Conservation (phyloP, 92 coral and sea anemone species). For the Porites evermanni region DNA sequence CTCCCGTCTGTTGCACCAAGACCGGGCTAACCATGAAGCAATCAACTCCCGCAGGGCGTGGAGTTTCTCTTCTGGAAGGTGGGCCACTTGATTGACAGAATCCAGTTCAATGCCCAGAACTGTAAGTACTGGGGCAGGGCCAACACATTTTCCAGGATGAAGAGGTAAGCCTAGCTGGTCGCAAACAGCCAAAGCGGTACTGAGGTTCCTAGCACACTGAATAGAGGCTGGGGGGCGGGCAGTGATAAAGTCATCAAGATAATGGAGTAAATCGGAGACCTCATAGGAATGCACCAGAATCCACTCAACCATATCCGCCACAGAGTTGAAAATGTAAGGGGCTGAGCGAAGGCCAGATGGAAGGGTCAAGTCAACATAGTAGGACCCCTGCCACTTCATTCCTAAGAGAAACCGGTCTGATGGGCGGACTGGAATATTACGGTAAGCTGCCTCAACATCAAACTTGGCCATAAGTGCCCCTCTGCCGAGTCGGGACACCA, state of each 20-base stretch:
- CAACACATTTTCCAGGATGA: slow-evolving; percentile 1
- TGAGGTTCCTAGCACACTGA: not conserved
- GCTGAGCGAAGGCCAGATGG: not conserved
- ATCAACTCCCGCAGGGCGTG: not conserved
- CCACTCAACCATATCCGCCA: slow-evolving; percentile 11
- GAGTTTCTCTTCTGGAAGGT: slow-evolving; percentile 26
- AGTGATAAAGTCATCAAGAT: not conserved
- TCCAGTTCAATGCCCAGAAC: slow-evolving; percentile 42
- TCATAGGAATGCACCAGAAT: slow-evolving; percentile 1
- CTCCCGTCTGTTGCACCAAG: slow-evolving; percentile 32
- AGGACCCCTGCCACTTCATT: not conserved
- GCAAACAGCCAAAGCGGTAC: not conserved
- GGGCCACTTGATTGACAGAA: slow-evolving; percentile 31
- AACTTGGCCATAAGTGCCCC: not conserved
- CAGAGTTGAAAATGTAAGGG: slow-evolving; percentile 6
- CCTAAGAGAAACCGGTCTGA: not conserved
- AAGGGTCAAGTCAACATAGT: not conserved
- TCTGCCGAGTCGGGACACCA: not conserved
- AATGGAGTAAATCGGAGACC: not conserved
- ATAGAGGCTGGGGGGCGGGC: slow-evolving; percentile 26
- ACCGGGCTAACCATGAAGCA: not conserved
- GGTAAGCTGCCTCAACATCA: not conserved
- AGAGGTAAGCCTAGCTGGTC: too few relatives aligned
- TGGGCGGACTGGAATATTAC: slow-evolving; percentile 3
- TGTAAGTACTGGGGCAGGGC: slow-evolving; percentile 1